Conservation (phyloP, 30 jellyfish, hydroid and myxozoan genomes). For the Turritopsis rubra region DNA sequence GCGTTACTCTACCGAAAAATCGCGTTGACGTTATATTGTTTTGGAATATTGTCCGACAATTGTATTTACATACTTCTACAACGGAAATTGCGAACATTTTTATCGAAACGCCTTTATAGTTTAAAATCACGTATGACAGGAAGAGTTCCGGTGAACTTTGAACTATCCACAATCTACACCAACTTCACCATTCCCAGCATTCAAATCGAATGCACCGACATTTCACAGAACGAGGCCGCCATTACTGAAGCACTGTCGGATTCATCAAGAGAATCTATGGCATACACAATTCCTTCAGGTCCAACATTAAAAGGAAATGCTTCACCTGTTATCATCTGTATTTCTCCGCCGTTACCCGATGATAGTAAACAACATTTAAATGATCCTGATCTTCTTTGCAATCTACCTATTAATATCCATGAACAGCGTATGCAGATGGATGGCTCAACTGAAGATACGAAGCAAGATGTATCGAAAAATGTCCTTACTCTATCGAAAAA, state of each 20-base stretch:
- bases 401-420: not conserved
- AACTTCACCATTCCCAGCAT: not conserved
- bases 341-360: not conserved
- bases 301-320: not conserved
- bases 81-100: not conserved
- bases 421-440: not conserved
- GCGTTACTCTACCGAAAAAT: constrained; percentile 12
- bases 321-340: not conserved
- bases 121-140: not conserved
- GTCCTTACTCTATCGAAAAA: too few species aligned
- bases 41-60: constrained; percentile 10
- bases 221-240: too few species aligned
- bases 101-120: not conserved
- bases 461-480: not conserved
- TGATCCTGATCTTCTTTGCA: not conserved
- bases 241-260: too few species aligned
- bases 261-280: not conserved
- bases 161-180: not conserved
- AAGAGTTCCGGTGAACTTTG: not conserved
- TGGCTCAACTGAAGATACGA: not conserved
- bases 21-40: not conserved
- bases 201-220: not conserved
- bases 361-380: too few species aligned
- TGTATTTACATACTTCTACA: constrained; percentile 7
- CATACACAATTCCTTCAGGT: not conserved